Percentiles rank a stretch among this genome's conserved stretches.
phyloP scores from a whole-genome alignment of 2,797 vertebrate species.

The Aphelocoma californica region DNA sequence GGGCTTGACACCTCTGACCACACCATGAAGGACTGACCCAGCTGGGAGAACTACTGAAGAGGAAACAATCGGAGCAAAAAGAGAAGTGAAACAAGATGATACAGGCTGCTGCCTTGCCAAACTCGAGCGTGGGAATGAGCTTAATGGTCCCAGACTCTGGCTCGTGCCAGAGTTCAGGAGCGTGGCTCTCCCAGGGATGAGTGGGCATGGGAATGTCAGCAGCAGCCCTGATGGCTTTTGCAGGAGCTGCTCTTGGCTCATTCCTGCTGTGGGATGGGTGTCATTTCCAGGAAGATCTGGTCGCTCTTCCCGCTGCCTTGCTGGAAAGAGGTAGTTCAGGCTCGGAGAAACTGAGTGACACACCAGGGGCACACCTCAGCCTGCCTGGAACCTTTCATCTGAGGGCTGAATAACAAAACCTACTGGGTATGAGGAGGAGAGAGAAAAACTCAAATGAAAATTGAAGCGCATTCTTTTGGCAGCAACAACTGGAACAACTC shows the following conservation, averaged over 20 bases:
- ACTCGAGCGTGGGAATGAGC: not conserved
- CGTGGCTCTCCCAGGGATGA: not conserved
- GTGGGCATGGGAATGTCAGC: not conserved
- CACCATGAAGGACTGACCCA: not conserved
- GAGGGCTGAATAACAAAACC: not conserved
- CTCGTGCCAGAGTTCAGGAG: not conserved
- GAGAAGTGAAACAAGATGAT: not conserved
- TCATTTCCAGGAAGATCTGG: slow-evolving; percentile 51
- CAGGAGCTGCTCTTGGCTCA: not conserved
- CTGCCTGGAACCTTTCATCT: not conserved
- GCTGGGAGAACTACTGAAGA: not conserved
- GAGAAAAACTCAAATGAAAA: not conserved
- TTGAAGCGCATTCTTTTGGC: not conserved
- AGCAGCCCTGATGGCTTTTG: slow-evolving; percentile 1
- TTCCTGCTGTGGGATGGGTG: not conserved
- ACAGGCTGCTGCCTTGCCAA: not conserved
- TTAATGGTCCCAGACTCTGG: not conserved
- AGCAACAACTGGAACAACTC: not conserved
- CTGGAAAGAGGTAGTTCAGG: not conserved
- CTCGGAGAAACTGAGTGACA: not conserved
- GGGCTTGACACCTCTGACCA: not conserved
- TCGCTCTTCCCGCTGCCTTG: slow-evolving; percentile 15
- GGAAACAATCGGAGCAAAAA: not conserved
- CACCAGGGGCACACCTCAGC: not conserved
- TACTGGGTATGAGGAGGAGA: not conserved